Conservation (phyloP, 1,140 invertebrate species). For the Heliconius himera region DNA sequence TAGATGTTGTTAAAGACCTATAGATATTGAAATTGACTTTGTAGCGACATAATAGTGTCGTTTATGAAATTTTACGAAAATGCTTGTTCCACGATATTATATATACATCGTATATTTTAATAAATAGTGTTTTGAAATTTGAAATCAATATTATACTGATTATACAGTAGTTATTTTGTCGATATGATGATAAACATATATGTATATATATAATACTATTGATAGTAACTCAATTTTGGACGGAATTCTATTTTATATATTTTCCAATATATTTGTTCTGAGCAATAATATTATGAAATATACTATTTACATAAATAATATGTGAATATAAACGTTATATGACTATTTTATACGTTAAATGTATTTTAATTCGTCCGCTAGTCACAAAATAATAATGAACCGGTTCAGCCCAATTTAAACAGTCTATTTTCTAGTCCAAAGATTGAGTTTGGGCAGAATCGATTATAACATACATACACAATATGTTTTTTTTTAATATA, state of each 20-base stretch:
- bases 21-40: background rate
- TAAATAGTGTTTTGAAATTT: slow-evolving; percentile 1
- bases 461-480: slow-evolving; percentile 5
- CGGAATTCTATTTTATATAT: slow-evolving; percentile 26
- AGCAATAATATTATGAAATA: slow-evolving; percentile 21
- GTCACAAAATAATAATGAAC: background rate
- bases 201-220: slow-evolving; percentile 13
- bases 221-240: slow-evolving; percentile 33
- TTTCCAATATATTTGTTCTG: slow-evolving; percentile 20
- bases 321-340: slow-evolving; percentile 23
- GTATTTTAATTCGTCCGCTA: slow-evolving; percentile 8
- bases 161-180: background rate
- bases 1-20: background rate
- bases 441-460: slow-evolving; percentile 4
- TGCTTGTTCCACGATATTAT: background rate
- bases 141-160: background rate
- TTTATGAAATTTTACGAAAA: background rate
- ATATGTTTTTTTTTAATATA: background rate
- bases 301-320: slow-evolving; percentile 31
- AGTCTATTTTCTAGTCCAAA: slow-evolving; percentile 5
- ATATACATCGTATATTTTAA: background rate
- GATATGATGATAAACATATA: slow-evolving; percentile 1
- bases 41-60: background rate
- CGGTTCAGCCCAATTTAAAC: background rate
- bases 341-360: slow-evolving; percentile 2